Evolutionary conservation across 2,888 invertebrate species (phyloP).

Genomic region (Hylaea fasciaria): DNA sequence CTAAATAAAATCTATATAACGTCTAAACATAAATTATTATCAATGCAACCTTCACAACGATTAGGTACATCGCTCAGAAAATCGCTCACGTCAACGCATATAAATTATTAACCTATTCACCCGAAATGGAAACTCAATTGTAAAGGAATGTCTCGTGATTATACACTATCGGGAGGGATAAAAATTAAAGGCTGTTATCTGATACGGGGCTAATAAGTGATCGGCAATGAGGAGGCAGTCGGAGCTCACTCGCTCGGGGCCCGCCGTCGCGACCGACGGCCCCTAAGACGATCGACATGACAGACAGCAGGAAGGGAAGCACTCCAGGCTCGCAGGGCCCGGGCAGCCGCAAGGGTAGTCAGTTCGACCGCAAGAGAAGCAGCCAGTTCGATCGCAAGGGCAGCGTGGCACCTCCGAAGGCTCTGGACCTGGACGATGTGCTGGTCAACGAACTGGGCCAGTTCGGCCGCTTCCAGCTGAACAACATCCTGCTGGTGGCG

Average conservation of each 20-base stretch:
- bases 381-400: neutral
- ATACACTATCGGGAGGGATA: neutral
- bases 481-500: slow-evolving; percentile 85
- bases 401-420: slow-evolving; percentile 42
- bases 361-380: slow-evolving; percentile 24
- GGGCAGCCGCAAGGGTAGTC: slow-evolving; percentile 1
- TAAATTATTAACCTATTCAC: neutral
- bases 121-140: neutral
- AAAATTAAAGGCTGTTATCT: slow-evolving; percentile 3
- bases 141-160: neutral
- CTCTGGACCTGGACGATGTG: slow-evolving; percentile 78
- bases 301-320: neutral
- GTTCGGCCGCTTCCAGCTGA: slow-evolving; percentile 87
- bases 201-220: neutral
- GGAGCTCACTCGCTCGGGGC: neutral
- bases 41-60: too few species aligned
- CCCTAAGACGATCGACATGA: neutral
- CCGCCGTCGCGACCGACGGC: neutral
- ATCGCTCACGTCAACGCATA: too few species aligned
- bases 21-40: too few species aligned
- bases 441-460: slow-evolving; percentile 84
- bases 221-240: neutral
- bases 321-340: neutral
- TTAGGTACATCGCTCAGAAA: too few species aligned
- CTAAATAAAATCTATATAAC: too few species aligned